These are phyloP conservation scores for Ditylenchus weischeri DNA, from an alignment of 2,888 invertebrate genomes.

Conservation along the genomic window DNA sequence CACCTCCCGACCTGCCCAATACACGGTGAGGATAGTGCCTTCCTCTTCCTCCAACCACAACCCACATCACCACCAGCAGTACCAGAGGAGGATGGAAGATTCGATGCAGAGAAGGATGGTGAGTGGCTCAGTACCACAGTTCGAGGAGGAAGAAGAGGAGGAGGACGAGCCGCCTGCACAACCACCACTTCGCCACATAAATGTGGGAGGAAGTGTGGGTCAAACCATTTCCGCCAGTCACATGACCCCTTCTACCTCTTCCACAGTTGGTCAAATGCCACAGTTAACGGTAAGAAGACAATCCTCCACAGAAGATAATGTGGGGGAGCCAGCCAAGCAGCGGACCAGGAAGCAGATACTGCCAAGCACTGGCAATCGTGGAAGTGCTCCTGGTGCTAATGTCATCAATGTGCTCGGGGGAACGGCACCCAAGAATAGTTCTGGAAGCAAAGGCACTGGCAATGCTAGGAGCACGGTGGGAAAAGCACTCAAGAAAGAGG, in stretches of 20 bases:
- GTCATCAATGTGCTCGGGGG: background rate
- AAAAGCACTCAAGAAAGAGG: slow-evolving; percentile 1
- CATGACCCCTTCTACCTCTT: background rate
- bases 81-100: too few species aligned
- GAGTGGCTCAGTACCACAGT: too few species aligned
- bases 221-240: background rate
- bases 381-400: background rate
- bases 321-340: background rate
- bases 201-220: slow-evolving; percentile 5
- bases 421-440: background rate
- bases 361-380: background rate
- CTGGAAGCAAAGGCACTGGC: background rate
- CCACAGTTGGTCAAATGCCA: background rate
- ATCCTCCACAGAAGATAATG: too few species aligned
- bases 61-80: too few species aligned
- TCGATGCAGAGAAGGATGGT: too few species aligned
- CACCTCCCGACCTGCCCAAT: too few species aligned
- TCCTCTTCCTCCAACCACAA: too few species aligned
- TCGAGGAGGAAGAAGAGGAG: too few species aligned
- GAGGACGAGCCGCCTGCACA: background rate
- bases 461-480: background rate
- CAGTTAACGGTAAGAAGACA: background rate
- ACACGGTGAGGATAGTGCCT: too few species aligned
- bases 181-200: background rate
- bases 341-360: slow-evolving; percentile 5